Evolutionary conservation across 2,797 vertebrate genomes (phyloP).

Genomic region (Enteromius radiatus): DNA sequence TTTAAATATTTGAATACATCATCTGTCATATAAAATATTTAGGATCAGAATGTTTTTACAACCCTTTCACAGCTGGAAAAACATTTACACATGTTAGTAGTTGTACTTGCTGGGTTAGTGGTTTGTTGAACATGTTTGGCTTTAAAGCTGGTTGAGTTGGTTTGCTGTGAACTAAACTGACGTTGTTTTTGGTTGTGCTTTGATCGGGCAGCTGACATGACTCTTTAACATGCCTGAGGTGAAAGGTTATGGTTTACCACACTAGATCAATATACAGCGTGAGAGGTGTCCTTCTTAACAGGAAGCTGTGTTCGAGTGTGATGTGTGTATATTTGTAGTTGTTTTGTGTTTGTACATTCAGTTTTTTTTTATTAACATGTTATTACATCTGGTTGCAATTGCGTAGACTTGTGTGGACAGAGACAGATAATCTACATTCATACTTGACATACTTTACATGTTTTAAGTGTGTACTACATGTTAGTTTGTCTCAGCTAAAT

Average conservation of each 20-base stretch:
- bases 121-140: conserved; percentile 4
- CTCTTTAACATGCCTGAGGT: conserved; percentile 44
- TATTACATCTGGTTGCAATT: neutral
- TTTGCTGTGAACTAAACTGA: conserved; percentile 43
- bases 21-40: neutral
- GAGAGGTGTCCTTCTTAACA: conserved; percentile 34
- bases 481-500: neutral
- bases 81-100: neutral
- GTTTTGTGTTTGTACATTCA: conserved; percentile 16
- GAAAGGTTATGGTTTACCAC: conserved; percentile 16
- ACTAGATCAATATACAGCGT: neutral
- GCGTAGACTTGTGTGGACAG: neutral
- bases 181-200: conserved; percentile 9
- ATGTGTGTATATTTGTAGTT: conserved; percentile 9
- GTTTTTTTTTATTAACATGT: conserved; percentile 12
- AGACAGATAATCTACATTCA: conserved; percentile 8
- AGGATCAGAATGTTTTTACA: neutral
- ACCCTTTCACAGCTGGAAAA: neutral
- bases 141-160: conserved; percentile 6
- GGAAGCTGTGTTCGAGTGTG: conserved; percentile 30
- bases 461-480: neutral
- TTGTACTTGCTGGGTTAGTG: conserved; percentile 2
- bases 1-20: neutral
- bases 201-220: conserved; percentile 1
- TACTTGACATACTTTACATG: conserved; percentile 3